A percentile compares a stretch with the other conserved stretches of the same genome.
Evolutionary conservation across 30 jellyfish, hydroid and myxozoan species (phyloP).

Genomic region (Clytia hemisphaerica): DNA sequence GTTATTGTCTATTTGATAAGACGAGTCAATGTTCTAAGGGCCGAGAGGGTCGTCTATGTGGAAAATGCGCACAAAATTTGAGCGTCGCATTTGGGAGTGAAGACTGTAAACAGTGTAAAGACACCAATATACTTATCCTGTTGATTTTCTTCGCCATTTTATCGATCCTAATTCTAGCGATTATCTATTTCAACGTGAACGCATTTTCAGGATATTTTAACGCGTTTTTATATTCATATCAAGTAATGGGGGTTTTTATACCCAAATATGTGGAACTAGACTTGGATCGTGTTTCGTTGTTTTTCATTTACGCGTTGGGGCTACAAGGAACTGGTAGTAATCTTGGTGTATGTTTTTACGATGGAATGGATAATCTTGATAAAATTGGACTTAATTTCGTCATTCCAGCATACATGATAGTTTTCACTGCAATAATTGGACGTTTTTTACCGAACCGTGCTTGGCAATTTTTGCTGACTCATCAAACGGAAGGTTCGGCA

Average conservation of each 20-base stretch:
- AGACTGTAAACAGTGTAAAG: constrained; percentile 22
- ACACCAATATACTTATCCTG: constrained; percentile 17
- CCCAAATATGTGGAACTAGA: constrained; percentile 33
- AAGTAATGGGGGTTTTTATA: constrained; percentile 31
- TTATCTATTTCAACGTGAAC: constrained; percentile 43
- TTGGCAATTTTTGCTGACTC: too few species aligned
- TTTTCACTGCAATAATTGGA: constrained; percentile 1
- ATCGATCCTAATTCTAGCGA: constrained; percentile 17
- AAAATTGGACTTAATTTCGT: constrained; percentile 38
- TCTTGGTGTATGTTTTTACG: constrained; percentile 55
- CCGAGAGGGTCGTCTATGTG: constrained; percentile 43
- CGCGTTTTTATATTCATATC: constrained; percentile 61
- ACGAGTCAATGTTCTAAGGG: constrained; percentile 23
- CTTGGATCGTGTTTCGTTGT: constrained; percentile 1
- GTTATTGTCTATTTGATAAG: constrained; percentile 8
- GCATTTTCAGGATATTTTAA: constrained; percentile 54
- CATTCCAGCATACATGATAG: constrained; percentile 36
- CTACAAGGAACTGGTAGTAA: constrained; percentile 45
- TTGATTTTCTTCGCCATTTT: constrained; percentile 14
- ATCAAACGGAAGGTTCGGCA: too few species aligned
- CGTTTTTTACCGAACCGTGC: constrained; percentile 29
- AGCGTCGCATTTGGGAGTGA: constrained; percentile 55
- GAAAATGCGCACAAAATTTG: constrained; percentile 27
- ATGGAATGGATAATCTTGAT: constrained; percentile 37
- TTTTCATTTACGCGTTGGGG: constrained; percentile 30